These are phyloP conservation scores for Eriocheir sinensis DNA, from an alignment of 1,140 invertebrate genomes.

Conservation along the genomic window DNA sequence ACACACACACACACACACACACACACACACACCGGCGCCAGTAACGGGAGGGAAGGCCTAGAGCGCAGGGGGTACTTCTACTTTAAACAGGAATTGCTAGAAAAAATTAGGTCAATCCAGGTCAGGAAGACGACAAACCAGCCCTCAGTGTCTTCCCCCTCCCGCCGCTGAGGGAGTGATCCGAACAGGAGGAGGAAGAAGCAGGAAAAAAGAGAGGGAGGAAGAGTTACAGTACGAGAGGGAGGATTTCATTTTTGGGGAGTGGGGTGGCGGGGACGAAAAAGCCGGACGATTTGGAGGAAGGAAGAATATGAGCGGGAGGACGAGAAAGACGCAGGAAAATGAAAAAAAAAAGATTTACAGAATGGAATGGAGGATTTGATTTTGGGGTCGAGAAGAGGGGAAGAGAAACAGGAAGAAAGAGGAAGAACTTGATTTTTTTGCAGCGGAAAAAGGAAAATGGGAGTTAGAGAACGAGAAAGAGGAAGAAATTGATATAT, in stretches of 20 bases:
- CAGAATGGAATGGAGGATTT: too few species aligned
- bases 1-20: not conserved
- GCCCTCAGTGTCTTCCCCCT: not conserved
- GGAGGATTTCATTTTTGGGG: too few species aligned
- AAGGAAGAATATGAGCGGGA: not conserved
- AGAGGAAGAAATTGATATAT: too few species aligned
- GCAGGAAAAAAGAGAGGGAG: not conserved
- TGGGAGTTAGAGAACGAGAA: too few species aligned
- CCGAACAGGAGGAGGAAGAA: not conserved
- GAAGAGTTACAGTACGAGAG: not conserved
- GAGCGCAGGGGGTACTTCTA: not conserved
- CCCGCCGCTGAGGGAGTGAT: not conserved
- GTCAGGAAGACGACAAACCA: not conserved
- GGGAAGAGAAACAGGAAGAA: too few species aligned
- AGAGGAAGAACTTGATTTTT: too few species aligned
- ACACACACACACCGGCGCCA: not conserved
- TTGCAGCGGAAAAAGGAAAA: too few species aligned
- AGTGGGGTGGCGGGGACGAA: not conserved
- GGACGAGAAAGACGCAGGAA: not conserved
- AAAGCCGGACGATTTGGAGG: not conserved
- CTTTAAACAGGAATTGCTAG: not conserved
- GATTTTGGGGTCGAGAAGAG: too few species aligned
- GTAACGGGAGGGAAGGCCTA: not conserved
- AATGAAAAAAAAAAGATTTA: too few species aligned
- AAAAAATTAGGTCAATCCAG: not conserved